These are phyloP conservation scores for Tricholaema leucomelas DNA, from an alignment of 2,113 vertebrate species.

Conservation along the genomic window DNA sequence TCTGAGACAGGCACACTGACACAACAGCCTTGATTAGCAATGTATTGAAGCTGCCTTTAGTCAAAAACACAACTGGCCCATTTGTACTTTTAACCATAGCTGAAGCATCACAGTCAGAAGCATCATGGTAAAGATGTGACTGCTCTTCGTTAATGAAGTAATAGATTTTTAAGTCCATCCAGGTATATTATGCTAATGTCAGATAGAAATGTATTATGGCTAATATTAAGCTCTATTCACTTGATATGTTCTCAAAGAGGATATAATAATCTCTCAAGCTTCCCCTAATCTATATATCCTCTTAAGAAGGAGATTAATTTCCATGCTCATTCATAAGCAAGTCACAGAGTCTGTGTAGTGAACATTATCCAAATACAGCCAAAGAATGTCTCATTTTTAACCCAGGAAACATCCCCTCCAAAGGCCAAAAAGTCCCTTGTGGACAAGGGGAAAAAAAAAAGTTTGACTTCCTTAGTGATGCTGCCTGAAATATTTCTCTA, in stretches of 20 bases:
- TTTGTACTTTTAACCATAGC: background rate
- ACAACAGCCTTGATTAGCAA: background rate
- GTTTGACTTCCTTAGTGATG: background rate
- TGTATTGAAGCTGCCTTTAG: background rate
- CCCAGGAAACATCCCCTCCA: background rate
- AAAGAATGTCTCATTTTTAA: slow-evolving; percentile 1
- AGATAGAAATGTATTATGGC: slow-evolving; percentile 8
- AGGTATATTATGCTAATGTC: slow-evolving; percentile 23
- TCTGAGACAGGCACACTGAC: background rate
- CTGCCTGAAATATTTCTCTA: slow-evolving; percentile 33
- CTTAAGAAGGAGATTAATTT: slow-evolving; percentile 51
- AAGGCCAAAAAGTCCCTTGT: background rate
- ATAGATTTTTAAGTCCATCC: background rate
- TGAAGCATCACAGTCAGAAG: background rate
- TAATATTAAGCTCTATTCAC: slow-evolving; percentile 32
- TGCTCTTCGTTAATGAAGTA: background rate
- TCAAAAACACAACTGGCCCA: background rate
- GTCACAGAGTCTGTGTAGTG: background rate
- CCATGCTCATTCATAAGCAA: slow-evolving; percentile 36
- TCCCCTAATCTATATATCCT: slow-evolving; percentile 37
- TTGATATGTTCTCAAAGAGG: slow-evolving; percentile 5
- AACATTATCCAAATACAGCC: background rate
- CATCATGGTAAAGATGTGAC: background rate
- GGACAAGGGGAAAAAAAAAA: background rate
- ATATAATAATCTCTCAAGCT: slow-evolving; percentile 31